phyloP scores from a whole-genome alignment of 2,888 invertebrate species.

The Scotopteryx bipunctaria region DNA sequence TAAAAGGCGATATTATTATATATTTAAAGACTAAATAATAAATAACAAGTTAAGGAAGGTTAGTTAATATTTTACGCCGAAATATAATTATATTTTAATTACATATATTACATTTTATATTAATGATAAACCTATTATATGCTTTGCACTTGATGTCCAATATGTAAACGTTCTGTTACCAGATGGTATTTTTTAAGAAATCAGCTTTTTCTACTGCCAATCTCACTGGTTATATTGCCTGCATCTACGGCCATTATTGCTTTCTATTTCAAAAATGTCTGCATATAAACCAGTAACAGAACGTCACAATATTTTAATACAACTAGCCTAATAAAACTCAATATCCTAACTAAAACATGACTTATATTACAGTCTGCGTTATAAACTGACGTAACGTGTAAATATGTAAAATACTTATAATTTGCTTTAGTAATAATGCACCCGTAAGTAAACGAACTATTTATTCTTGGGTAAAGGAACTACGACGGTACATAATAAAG shows the following conservation, averaged over 20 bases:
- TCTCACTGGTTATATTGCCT: conserved; percentile 17
- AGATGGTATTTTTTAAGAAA: conserved; percentile 1
- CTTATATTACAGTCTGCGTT: conserved; percentile 37
- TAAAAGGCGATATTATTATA: conserved; percentile 38
- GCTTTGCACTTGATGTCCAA: conserved; percentile 40
- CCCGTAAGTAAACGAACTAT: conserved; percentile 36
- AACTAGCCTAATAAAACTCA: conserved; percentile 34
- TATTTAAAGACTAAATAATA: conserved; percentile 56
- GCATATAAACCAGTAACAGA: conserved; percentile 25
- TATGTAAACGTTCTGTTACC: conserved; percentile 28
- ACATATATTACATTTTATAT: conserved; percentile 44
- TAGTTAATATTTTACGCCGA: conserved; percentile 43
- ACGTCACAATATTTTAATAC: conserved; percentile 27
- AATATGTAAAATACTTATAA: conserved; percentile 42
- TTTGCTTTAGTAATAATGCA: conserved; percentile 37
- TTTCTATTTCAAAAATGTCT: conserved; percentile 2
- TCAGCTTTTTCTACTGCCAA: conserved; percentile 7
- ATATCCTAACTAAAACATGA: conserved; percentile 34
- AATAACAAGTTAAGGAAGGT: conserved; percentile 63
- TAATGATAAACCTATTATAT: conserved; percentile 39
- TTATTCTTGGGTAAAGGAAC: conserved; percentile 35
- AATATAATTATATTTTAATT: conserved; percentile 43
- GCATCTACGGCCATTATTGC: conserved; percentile 8
- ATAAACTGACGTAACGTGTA: conserved; percentile 40
- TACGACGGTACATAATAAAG: conserved; percentile 36